A percentile compares a stretch with the other conserved stretches of the same genome.
Evolutionary conservation across 2,113 vertebrate species (phyloP).

Genomic region (Semnornis frantzii): DNA sequence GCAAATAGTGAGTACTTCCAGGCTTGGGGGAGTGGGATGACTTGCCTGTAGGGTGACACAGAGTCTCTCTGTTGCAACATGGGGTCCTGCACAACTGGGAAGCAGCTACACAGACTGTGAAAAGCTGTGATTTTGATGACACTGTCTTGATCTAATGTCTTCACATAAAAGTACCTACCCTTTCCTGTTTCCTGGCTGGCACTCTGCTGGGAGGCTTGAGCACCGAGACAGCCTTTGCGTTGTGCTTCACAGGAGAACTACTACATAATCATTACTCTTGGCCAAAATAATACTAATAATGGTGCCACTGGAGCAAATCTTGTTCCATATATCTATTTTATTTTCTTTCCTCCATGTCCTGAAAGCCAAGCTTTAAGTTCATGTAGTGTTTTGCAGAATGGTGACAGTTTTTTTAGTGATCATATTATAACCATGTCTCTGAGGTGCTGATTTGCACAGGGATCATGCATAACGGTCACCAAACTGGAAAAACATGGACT

Average conservation of each 20-base stretch:
- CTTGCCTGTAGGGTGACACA: not conserved
- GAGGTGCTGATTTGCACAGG: too few species aligned
- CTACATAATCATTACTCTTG: not conserved
- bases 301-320: not conserved
- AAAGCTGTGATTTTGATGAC: fast-evolving
- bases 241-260: not conserved
- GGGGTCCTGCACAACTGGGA: too few species aligned
- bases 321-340: not conserved
- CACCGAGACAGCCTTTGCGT: not conserved
- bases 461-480: too few species aligned
- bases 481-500: too few species aligned
- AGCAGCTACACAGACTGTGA: not conserved
- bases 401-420: too few species aligned
- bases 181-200: not conserved
- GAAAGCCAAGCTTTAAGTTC: not conserved
- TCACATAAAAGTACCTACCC: not conserved
- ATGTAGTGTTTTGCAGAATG: not conserved
- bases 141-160: not conserved
- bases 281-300: not conserved
- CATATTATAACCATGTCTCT: not conserved
- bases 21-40: not conserved
- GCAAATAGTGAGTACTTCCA: too few species aligned
- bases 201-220: not conserved
- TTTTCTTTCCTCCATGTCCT: too few species aligned
- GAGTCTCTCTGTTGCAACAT: not conserved